A percentile compares a stretch with the other conserved stretches of the same genome.
These are phyloP conservation scores for Chloroceryle inda DNA, from an alignment of 2,797 vertebrate species.

Conservation along the genomic window DNA sequence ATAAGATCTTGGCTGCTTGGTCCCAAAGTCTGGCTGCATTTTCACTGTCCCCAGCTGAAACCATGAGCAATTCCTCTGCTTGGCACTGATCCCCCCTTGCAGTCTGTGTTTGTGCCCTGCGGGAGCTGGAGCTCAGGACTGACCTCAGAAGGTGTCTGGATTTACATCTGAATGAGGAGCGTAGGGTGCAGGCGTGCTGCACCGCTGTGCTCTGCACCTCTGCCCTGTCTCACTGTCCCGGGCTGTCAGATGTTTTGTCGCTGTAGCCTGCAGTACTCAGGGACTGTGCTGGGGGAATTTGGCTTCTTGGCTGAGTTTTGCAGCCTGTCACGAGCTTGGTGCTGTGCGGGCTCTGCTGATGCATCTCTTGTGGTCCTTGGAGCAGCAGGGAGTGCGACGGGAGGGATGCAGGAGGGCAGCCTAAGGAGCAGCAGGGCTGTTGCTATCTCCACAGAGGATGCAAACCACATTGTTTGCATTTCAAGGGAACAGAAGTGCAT, in stretches of 20 bases:
- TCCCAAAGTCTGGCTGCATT: neutral
- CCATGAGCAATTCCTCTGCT: neutral
- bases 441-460: neutral
- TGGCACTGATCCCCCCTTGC: neutral
- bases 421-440: rapidly evolving
- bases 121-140: neutral
- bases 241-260: neutral
- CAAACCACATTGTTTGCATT: neutral
- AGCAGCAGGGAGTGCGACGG: rapidly evolving
- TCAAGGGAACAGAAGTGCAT: neutral
- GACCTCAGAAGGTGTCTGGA: neutral
- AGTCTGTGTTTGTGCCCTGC: neutral
- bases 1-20: neutral
- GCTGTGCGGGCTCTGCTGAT: neutral
- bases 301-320: neutral
- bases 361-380: rapidly evolving
- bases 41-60: neutral
- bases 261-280: neutral
- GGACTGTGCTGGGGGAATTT: neutral
- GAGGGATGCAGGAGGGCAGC: neutral
- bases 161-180: neutral
- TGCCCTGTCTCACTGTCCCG: neutral
- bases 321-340: neutral
- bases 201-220: neutral
- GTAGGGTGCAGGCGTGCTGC: neutral